These are phyloP conservation scores for Apistogramma diplotaenia DNA, from an alignment of 2,113 vertebrate species.

Conservation along the genomic window DNA sequence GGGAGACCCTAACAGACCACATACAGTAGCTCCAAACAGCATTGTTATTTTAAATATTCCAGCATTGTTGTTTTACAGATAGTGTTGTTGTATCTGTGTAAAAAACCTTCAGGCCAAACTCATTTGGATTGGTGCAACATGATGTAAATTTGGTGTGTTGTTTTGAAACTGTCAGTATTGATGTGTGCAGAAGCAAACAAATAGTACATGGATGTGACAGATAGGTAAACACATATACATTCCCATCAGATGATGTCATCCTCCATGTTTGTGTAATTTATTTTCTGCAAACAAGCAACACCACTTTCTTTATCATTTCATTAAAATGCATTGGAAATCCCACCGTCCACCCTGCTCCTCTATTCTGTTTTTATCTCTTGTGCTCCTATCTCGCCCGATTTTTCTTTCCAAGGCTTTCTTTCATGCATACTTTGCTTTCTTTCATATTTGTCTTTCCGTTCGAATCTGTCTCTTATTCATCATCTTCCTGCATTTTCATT, in stretches of 20 bases:
- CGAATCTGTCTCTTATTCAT: neutral
- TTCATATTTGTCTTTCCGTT: neutral
- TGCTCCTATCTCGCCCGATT: neutral
- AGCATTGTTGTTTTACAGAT: neutral
- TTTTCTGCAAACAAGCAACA: neutral
- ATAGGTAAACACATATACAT: neutral
- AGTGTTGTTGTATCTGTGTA: neutral
- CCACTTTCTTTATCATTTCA: neutral
- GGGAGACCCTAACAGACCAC: too few relatives aligned
- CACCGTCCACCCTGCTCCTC: neutral
- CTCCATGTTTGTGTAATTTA: neutral
- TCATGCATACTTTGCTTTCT: neutral
- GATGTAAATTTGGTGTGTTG: neutral
- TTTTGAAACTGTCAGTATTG: neutral
- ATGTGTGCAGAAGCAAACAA: neutral
- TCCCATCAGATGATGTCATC: neutral
- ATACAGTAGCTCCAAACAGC: too few relatives aligned
- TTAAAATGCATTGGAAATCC: conserved; percentile 11
- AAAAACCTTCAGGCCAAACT: neutral
- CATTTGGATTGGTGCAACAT: neutral
- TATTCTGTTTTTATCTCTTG: neutral
- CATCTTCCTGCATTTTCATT: neutral
- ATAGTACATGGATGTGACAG: neutral
- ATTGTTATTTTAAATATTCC: neutral
- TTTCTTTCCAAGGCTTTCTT: neutral